Conservation (phyloP, 2,797 vertebrate genomes). For the Microctenopoma steveboyesi region DNA sequence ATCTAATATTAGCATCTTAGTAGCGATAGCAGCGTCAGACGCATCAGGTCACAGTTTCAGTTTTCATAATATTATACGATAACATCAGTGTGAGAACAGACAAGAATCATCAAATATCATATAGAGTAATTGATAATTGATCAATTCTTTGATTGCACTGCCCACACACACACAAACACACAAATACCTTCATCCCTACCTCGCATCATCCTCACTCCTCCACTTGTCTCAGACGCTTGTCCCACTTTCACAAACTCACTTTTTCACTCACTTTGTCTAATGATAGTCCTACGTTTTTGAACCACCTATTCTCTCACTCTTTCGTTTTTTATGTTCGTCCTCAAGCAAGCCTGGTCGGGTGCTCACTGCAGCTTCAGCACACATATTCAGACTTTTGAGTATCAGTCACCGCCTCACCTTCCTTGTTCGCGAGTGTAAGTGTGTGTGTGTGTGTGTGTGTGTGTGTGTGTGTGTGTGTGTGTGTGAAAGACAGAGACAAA, state of each 20-base stretch:
- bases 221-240: slow-evolving; percentile 71
- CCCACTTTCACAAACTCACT: slow-evolving; percentile 78
- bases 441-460: slow-evolving; percentile 17
- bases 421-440: slow-evolving; percentile 34
- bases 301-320: slow-evolving; percentile 41
- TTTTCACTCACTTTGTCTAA: slow-evolving; percentile 51
- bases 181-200: slow-evolving; percentile 79
- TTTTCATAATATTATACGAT: not conserved
- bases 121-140: slow-evolving; percentile 24
- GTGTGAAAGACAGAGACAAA: slow-evolving; percentile 45
- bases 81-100: not conserved
- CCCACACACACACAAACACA: slow-evolving; percentile 34
- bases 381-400: slow-evolving; percentile 68
- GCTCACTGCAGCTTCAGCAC: slow-evolving; percentile 59
- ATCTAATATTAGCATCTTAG: not conserved
- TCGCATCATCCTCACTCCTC: slow-evolving; percentile 84
- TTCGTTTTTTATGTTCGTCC: slow-evolving; percentile 44
- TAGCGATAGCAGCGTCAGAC: slow-evolving; percentile 9
- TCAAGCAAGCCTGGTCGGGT: slow-evolving; percentile 30
- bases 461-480: slow-evolving; percentile 18
- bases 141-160: slow-evolving; percentile 36
- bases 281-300: slow-evolving; percentile 29
- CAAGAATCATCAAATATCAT: slow-evolving; percentile 4
- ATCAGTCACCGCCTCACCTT: slow-evolving; percentile 72
- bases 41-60: not conserved